Evolutionary conservation across 1,140 invertebrate genomes (phyloP).

Genomic region (Polypedilum vanderplanki): DNA sequence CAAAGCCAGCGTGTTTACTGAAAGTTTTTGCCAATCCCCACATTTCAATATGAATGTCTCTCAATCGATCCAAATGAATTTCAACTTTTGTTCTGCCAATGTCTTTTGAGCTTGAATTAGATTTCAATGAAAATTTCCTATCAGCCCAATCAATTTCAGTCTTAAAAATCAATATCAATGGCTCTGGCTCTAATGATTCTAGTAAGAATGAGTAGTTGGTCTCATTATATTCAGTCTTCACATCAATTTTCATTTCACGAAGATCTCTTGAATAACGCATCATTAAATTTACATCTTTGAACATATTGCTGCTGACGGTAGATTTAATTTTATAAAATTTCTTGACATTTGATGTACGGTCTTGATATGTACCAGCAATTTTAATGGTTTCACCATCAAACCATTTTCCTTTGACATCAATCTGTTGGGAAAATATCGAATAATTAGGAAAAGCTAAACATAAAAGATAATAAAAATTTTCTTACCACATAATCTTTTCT

Average conservation of each 20-base stretch:
- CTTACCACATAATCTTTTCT: constrained; percentile 52
- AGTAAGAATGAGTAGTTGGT: constrained; percentile 40
- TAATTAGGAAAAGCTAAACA: no score
- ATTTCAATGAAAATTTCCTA: not conserved
- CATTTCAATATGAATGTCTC: constrained; percentile 62
- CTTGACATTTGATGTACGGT: constrained; percentile 54
- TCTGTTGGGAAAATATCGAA: no score
- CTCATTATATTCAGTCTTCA: constrained; percentile 39
- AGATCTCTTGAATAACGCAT: constrained; percentile 50
- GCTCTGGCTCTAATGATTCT: constrained; percentile 33
- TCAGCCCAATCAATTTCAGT: not conserved
- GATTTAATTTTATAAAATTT: constrained; percentile 60
- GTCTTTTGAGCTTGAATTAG: not conserved
- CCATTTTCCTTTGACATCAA: constrained; percentile 64
- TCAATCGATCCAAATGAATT: constrained; percentile 47
- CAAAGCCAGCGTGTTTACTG: constrained; percentile 57
- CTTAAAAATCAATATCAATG: constrained; percentile 11
- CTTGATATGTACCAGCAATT: constrained; percentile 60
- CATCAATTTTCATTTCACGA: constrained; percentile 37
- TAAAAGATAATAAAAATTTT: no score
- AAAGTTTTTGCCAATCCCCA: constrained; percentile 49
- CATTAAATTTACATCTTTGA: constrained; percentile 58
- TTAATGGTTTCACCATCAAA: constrained; percentile 68
- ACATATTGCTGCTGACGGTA: constrained; percentile 59
- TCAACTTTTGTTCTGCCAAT: not conserved